Evolutionary conservation across 2,797 vertebrate genomes (phyloP).

Genomic region (Malacoraja senta): DNA sequence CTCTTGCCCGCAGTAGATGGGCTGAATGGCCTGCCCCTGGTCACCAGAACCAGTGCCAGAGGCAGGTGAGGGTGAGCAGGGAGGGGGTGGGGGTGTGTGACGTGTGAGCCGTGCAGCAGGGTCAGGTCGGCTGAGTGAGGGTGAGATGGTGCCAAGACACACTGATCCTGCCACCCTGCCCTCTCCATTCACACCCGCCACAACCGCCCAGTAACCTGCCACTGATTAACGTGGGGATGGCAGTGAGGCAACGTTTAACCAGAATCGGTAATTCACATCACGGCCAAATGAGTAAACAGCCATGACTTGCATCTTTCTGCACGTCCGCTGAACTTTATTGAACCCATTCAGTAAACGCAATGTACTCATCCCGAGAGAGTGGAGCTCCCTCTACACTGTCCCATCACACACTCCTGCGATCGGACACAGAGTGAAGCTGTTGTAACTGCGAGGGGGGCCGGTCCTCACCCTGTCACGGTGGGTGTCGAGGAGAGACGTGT

Average conservation of each 20-base stretch:
- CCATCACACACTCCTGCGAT: neutral
- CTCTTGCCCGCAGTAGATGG: too few species aligned
- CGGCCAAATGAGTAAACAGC: neutral
- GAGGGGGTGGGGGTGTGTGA: too few species aligned
- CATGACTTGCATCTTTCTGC: constrained; percentile 4
- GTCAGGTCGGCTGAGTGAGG: too few species aligned
- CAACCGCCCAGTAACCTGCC: too few species aligned
- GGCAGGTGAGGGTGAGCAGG: too few species aligned
- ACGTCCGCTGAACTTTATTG: neutral
- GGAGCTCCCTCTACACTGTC: neutral
- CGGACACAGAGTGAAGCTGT: neutral
- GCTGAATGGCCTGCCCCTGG: too few species aligned
- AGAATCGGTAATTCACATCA: neutral
- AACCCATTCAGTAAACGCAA: neutral
- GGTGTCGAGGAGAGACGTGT: too few species aligned
- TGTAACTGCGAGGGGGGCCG: too few species aligned
- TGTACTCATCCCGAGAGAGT: neutral
- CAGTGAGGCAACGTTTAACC: neutral
- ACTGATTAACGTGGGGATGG: neutral
- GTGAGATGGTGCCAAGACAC: too few species aligned
- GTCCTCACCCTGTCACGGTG: too few species aligned
- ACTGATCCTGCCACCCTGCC: neutral
- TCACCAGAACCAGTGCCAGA: too few species aligned
- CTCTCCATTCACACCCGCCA: accelerated
- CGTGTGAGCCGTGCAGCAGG: too few species aligned